Base-by-base conservation (phyloP, 2,113 vertebrate species). In the Grammomys dolichurus region DNA sequence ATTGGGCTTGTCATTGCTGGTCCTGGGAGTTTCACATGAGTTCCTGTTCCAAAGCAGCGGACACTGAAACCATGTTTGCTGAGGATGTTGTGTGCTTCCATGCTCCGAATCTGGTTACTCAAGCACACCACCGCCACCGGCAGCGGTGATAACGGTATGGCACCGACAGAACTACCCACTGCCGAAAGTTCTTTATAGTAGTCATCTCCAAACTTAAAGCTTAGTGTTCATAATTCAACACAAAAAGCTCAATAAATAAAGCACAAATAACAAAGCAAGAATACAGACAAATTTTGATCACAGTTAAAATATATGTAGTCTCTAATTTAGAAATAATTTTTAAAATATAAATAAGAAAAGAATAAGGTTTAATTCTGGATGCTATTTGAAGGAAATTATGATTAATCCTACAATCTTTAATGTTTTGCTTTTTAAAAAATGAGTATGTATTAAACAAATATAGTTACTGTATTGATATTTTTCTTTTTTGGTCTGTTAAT, bases 81-180 rank as follows among this genome's bases (percentile, higher is more conserved):
- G 99, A 90, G 99, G 98, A 99, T 99, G 98, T 99, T 99, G 99
- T 99, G 99, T 98, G 99, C 99, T 98, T 99, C 99, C 99, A 99
- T 99, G 98, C 99, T 99, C 98, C 99, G 99, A 99, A 99, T 99
- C 99, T 99, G 99, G 99, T 99, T 99, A 98, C 99, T 99, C 96
- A 99, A 99, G 98, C 99, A 99, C 97, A 99, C 99, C 97, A 99
- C 99, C 97, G 99, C 99, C 98, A 99, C 99, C 78, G 99, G 99
- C 97, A 99, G 99, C 69, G 95, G 96, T 81, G 84, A 96, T 54
- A 90, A 97, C 56, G 78, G 90, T 67, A 95, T 96, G 65, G 70
- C 90, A 43, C 72, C 65, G 7, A 26, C 85, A 73, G 7, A 77
- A 36, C 46, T 33, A 65, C 20, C 51, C 31, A 40, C 91, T 51